phyloP scores from a whole-genome alignment of 2,888 invertebrate species.

The Brachyptera putata region DNA sequence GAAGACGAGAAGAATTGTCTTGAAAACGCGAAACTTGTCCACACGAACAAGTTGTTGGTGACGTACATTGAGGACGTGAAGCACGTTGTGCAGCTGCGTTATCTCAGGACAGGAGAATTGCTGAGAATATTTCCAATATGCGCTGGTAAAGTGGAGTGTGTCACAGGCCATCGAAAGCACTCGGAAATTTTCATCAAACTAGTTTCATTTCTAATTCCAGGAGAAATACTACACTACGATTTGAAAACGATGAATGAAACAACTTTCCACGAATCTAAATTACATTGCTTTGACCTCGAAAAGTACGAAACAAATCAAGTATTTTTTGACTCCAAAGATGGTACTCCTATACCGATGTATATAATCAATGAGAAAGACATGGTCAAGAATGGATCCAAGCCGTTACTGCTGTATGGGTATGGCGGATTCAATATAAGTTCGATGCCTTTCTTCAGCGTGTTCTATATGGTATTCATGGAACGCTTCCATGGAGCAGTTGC shows the following conservation, averaged over 20 bases:
- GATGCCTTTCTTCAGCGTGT: conserved; percentile 50
- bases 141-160: conserved; percentile 80
- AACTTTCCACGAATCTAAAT: conserved; percentile 79
- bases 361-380: conserved; percentile 73
- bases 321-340: conserved; percentile 90
- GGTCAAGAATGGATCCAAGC: conserved; percentile 43
- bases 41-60: conserved; percentile 78
- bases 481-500: conserved; percentile 51
- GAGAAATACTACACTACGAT: conserved; percentile 81
- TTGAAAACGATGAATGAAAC: conserved; percentile 49
- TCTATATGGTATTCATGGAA: conserved; percentile 49
- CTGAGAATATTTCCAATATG: conserved; percentile 73
- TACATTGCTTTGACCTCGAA: conserved; percentile 74
- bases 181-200: conserved; percentile 91
- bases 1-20: conserved; percentile 84
- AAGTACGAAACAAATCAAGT: conserved; percentile 82
- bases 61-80: conserved; percentile 93
- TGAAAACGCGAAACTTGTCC: conserved; percentile 82
- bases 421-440: conserved; percentile 55
- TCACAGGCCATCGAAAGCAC: conserved; percentile 79
- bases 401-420: conserved; percentile 54
- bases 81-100: conserved; percentile 76
- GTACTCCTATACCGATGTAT: conserved; percentile 94
- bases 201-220: conserved; percentile 88
- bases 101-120: conserved; percentile 64